phyloP scores from a whole-genome alignment of 2,888 invertebrate genomes.

The Drosophila mimetica region DNA sequence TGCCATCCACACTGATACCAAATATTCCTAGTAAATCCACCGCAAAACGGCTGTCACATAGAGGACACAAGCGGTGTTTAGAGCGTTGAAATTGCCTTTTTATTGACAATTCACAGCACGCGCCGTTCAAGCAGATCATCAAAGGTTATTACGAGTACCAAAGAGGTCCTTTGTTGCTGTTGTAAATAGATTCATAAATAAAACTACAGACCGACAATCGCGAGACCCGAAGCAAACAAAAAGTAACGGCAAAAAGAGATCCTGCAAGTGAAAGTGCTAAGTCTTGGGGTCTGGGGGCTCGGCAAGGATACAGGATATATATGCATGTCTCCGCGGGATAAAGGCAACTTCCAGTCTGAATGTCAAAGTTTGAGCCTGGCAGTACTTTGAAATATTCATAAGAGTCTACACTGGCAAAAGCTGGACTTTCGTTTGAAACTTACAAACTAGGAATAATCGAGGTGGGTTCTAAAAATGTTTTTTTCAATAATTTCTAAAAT shows the following conservation, averaged over 20 bases:
- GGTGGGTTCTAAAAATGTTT: too few relatives aligned
- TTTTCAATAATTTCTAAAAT: too few relatives aligned
- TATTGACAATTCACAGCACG: conserved; percentile 77
- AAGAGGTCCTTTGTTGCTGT: conserved; percentile 19
- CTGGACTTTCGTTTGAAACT: too few relatives aligned
- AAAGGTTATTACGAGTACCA: conserved; percentile 64
- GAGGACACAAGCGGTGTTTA: conserved; percentile 41
- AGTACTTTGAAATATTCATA: conserved; percentile 58
- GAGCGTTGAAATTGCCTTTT: conserved; percentile 71
- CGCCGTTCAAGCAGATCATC: conserved; percentile 67
- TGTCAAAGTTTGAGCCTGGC: conserved; percentile 41
- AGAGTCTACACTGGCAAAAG: conserved; percentile 9
- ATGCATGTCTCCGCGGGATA: conserved; percentile 13
- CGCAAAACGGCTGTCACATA: too few relatives aligned
- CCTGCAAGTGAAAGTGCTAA: conserved; percentile 17
- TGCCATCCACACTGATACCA: too few relatives aligned
- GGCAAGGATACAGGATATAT: conserved; percentile 10
- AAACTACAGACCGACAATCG: conserved; percentile 20
- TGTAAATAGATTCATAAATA: conserved; percentile 49
- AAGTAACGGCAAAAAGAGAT: conserved; percentile 4
- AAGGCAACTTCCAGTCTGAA: conserved; percentile 36
- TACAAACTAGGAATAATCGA: background rate
- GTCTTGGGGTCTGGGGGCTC: background rate
- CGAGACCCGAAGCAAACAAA: background rate
- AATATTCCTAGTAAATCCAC: too few relatives aligned